A percentile compares a stretch with the other conserved stretches of the same genome.
Evolutionary conservation across 2,888 invertebrate species (phyloP).

Genomic region (Parnassius smintheus): DNA sequence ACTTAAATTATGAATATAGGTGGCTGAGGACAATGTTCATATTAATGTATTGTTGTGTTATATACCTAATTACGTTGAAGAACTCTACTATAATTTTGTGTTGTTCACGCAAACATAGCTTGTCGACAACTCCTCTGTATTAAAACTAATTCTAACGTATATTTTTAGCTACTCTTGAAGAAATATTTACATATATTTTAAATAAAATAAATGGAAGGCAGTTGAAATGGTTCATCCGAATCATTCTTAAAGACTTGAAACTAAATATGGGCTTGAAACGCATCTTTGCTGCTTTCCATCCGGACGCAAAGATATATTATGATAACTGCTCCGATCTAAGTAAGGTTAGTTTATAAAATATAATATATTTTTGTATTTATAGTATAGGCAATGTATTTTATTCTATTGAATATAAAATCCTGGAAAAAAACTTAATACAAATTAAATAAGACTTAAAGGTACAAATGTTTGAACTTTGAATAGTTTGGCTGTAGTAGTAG

Average conservation of each 20-base stretch:
- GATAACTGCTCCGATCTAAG: conserved; percentile 85
- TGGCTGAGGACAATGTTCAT: no score
- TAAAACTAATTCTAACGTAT: background rate
- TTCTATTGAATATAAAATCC: no score
- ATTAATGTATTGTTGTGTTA: no score
- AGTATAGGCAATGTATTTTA: no score
- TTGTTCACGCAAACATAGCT: no score
- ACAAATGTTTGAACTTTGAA: no score
- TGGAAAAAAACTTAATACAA: no score
- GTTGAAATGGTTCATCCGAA: conserved; percentile 94
- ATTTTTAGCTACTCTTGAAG: conserved; percentile 57
- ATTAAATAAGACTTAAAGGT: no score
- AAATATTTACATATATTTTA: conserved; percentile 84
- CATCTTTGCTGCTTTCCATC: conserved; percentile 88
- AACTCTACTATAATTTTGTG: no score
- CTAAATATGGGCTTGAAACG: conserved; percentile 87
- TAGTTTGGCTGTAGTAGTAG: no score
- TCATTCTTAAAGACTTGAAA: conserved; percentile 92
- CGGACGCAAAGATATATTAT: conserved; percentile 89
- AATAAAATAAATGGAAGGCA: conserved; percentile 86
- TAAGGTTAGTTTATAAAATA: conserved; percentile 75
- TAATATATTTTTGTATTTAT: background rate
- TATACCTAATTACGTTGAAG: no score
- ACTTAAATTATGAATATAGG: no score
- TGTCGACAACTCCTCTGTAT: conserved; percentile 1